Percentiles rank a stretch among this genome's conserved stretches.
Evolutionary conservation across 2,113 vertebrate genomes (phyloP).

Genomic region (Rallus limicola): DNA sequence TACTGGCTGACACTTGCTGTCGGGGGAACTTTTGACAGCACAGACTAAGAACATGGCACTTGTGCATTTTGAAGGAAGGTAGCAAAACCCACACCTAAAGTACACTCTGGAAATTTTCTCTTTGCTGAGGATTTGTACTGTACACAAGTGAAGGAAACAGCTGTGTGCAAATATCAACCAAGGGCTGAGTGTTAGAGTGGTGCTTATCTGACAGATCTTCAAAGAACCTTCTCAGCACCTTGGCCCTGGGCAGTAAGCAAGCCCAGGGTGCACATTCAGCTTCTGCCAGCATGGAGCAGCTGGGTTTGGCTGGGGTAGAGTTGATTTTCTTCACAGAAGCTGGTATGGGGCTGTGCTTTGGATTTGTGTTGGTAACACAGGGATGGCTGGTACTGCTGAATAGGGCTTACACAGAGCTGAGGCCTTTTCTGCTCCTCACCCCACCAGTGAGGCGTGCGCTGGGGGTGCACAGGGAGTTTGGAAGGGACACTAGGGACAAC

Average conservation of each 20-base stretch:
- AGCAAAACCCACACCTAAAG: background rate
- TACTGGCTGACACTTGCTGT: background rate
- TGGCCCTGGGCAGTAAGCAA: background rate
- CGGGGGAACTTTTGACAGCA: background rate
- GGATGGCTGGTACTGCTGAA: too few species aligned
- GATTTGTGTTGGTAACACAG: too few species aligned
- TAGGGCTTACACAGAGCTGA: too few species aligned
- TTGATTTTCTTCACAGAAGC: too few species aligned
- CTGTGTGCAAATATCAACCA: background rate
- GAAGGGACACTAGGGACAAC: too few species aligned
- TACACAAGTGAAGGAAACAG: background rate
- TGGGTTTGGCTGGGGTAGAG: too few species aligned
- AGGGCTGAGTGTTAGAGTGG: accelerated
- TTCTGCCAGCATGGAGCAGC: background rate
- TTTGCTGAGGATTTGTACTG: background rate
- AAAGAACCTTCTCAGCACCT: background rate
- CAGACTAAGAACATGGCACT: background rate
- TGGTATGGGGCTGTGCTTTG: too few species aligned
- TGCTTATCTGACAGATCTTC: background rate
- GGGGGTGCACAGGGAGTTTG: too few species aligned
- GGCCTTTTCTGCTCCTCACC: too few species aligned
- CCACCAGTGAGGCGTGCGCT: too few species aligned
- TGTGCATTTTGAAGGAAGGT: accelerated
- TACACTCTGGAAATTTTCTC: background rate
- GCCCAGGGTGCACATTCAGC: background rate